phyloP scores from a whole-genome alignment of 2,797 vertebrate genomes.

The Cheirogaleus major region DNA sequence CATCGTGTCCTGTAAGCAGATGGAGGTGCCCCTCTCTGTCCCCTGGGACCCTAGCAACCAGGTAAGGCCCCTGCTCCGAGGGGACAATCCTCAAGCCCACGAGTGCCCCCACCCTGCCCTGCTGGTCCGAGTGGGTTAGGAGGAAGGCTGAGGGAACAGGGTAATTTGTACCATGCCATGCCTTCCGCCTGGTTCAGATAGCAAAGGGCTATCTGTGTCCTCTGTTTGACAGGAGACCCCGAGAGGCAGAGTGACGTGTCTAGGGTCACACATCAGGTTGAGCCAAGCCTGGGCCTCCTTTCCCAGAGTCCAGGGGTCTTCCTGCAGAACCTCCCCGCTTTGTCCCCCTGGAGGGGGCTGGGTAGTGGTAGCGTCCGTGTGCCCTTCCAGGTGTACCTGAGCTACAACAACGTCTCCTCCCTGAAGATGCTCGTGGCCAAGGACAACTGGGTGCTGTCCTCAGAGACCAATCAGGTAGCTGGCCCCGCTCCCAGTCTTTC shows the following conservation, averaged over 20 bases:
- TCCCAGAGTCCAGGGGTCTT: neutral
- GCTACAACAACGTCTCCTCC: constrained; percentile 97
- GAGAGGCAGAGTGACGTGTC: neutral
- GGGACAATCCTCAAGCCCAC: neutral
- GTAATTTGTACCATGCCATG: too few relatives aligned
- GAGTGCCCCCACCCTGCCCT: rapidly evolving
- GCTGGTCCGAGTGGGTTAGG: neutral
- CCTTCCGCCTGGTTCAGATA: neutral
- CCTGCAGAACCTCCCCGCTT: rapidly evolving
- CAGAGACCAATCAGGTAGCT: constrained; percentile 93
- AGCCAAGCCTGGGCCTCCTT: neutral
- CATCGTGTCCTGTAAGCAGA: constrained; percentile 94
- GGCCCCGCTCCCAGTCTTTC: neutral
- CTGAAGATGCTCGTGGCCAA: constrained; percentile 94
- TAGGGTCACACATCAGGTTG: neutral
- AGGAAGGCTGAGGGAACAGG: neutral
- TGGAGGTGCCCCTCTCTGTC: constrained; percentile 94
- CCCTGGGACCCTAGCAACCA: constrained; percentile 98
- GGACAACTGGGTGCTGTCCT: constrained; percentile 92
- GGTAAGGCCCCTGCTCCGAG: constrained; percentile 84
- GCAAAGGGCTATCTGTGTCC: neutral
- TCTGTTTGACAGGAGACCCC: neutral
- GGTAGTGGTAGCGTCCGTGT: rapidly evolving
- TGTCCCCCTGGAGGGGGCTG: too few relatives aligned
- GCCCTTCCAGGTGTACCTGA: constrained; percentile 93